Evolutionary conservation across 2,113 vertebrate species (phyloP).

Genomic region (Peromyscus polionotus): DNA sequence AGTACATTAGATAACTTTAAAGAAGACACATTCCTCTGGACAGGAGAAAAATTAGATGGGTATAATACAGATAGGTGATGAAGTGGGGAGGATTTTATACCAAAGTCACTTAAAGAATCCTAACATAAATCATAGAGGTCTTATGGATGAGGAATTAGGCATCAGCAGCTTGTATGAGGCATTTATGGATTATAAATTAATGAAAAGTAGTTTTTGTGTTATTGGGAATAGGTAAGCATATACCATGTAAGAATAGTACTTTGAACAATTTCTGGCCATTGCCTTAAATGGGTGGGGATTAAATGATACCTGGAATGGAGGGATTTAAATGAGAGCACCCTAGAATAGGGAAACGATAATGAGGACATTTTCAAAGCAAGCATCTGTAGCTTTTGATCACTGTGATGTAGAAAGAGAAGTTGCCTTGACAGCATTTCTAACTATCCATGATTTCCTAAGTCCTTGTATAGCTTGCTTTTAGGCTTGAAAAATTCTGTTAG

Average conservation of each 20-base stretch:
- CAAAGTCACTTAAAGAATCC: background rate
- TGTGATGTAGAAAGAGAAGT: slow-evolving; percentile 44
- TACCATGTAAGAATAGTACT: background rate
- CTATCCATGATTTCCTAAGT: background rate
- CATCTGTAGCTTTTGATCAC: background rate
- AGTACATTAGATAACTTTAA: background rate
- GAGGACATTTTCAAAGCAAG: slow-evolving; percentile 25
- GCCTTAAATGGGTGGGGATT: background rate
- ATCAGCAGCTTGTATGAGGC: background rate
- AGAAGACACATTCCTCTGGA: background rate
- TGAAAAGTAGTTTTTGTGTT: slow-evolving; percentile 38
- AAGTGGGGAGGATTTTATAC: background rate
- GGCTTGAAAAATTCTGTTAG: slow-evolving; percentile 9
- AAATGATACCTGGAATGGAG: background rate
- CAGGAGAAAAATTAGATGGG: background rate
- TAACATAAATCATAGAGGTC: background rate
- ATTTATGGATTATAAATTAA: slow-evolving; percentile 30
- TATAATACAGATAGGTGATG: slow-evolving; percentile 6
- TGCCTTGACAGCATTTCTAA: slow-evolving; percentile 21
- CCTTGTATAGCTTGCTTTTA: slow-evolving; percentile 39
- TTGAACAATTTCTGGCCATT: background rate
- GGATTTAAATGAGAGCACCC: background rate
- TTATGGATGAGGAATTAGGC: background rate
- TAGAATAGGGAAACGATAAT: background rate
- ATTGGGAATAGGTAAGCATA: background rate